A percentile compares a stretch with the other conserved stretches of the same genome.
Conservation (phyloP, 2,113 vertebrate species). For the Tichodroma muraria region DNA sequence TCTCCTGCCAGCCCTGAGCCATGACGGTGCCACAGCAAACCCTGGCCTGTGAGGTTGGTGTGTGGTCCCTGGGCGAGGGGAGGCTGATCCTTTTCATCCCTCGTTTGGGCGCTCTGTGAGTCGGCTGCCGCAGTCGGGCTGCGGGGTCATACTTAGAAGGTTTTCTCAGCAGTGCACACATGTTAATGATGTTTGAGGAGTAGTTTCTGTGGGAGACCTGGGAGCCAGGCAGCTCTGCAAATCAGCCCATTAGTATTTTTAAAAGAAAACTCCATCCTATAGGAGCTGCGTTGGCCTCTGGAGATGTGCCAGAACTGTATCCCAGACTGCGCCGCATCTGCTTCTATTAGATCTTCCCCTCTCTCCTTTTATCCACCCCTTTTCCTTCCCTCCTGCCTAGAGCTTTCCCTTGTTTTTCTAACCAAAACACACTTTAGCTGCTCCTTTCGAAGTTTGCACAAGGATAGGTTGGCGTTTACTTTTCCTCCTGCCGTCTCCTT, state of each 20-base stretch:
- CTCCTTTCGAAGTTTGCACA: constrained; percentile 4
- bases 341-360: neutral
- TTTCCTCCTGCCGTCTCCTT: neutral
- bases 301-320: neutral
- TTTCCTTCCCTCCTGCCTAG: neutral
- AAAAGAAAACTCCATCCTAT: constrained; percentile 25
- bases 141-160: neutral
- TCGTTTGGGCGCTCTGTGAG: neutral
- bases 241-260: constrained; percentile 35
- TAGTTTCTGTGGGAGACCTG: neutral
- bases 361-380: neutral
- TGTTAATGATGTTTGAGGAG: constrained; percentile 41
- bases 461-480: neutral
- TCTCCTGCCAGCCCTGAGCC: neutral
- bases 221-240: constrained; percentile 10
- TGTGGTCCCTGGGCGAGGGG: neutral
- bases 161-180: neutral
- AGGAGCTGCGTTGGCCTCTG: constrained; percentile 6
- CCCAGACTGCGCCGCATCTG: neutral
- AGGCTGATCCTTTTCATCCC: neutral
- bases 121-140: neutral
- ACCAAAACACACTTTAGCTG: neutral
- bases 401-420: neutral
- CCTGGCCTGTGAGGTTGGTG: fast-evolving
- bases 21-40: fast-evolving